Conservation (phyloP, 2,113 vertebrate genomes). For the Micronycteris hirsuta region DNA sequence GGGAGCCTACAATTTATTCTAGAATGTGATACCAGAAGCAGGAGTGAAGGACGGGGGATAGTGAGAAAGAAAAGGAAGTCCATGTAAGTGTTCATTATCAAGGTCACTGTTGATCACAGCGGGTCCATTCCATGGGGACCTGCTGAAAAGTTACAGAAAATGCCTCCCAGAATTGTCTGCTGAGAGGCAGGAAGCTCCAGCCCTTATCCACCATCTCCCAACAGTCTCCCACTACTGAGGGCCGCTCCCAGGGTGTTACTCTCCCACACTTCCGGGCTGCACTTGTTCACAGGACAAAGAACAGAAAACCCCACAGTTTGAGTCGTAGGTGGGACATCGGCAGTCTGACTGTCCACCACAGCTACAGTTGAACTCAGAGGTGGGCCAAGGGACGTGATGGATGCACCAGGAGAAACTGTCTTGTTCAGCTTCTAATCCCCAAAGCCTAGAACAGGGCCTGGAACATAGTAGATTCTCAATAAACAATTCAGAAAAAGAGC, state of each 20-base stretch:
- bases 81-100: not conserved
- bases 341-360: not conserved
- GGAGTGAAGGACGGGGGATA: not conserved
- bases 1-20: not conserved
- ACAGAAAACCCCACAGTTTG: not conserved
- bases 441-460: not conserved
- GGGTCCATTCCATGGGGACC: not conserved
- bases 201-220: not conserved
- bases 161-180: not conserved
- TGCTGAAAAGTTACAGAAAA: not conserved
- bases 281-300: not conserved
- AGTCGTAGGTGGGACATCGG: not conserved
- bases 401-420: not conserved
- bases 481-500: not conserved
- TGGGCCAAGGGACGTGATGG: not conserved
- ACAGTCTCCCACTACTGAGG: not conserved
- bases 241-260: not conserved
- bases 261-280: not conserved
- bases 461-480: not conserved
- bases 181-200: not conserved
- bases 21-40: not conserved
- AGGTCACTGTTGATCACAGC: not conserved
- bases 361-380: not conserved
- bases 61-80: not conserved
- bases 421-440: not conserved